A percentile compares a stretch with the other conserved stretches of the same genome.
Conservation (phyloP, 2,113 vertebrate species). For the Heptranchias perlo region DNA sequence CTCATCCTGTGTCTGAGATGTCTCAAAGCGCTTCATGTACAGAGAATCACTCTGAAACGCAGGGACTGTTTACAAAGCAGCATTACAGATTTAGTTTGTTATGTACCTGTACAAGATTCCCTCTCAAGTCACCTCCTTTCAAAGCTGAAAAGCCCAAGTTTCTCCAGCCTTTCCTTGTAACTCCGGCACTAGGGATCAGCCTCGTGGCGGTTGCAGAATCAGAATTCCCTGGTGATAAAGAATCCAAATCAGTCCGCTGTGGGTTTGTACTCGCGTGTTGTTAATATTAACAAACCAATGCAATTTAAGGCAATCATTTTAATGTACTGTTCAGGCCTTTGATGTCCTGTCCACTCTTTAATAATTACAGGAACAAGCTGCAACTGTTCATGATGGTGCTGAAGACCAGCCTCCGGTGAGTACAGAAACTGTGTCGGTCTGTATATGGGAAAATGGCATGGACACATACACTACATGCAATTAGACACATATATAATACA, state of each 20-base stretch:
- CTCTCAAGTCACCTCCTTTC: neutral
- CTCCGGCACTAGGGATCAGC: neutral
- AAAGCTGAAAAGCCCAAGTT: neutral
- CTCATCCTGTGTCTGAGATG: too few species aligned
- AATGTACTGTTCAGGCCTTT: neutral
- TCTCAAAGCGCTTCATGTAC: too few species aligned
- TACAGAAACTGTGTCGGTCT: neutral
- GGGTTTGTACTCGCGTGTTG: neutral
- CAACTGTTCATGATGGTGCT: neutral
- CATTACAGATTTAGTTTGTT: too few species aligned
- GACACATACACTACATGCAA: neutral
- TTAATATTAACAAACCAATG: neutral
- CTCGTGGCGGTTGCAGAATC: neutral
- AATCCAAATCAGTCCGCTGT: neutral
- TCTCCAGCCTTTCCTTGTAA: neutral
- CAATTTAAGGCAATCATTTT: neutral
- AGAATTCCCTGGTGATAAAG: neutral
- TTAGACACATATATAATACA: neutral
- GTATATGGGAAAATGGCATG: neutral
- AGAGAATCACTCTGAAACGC: too few species aligned
- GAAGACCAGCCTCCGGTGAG: neutral
- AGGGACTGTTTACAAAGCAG: too few species aligned
- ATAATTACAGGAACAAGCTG: neutral
- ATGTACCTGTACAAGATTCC: neutral
- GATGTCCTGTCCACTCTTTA: neutral